Evolutionary conservation across 2,888 invertebrate species (phyloP).

Genomic region (Gandaritis pyraliata): DNA sequence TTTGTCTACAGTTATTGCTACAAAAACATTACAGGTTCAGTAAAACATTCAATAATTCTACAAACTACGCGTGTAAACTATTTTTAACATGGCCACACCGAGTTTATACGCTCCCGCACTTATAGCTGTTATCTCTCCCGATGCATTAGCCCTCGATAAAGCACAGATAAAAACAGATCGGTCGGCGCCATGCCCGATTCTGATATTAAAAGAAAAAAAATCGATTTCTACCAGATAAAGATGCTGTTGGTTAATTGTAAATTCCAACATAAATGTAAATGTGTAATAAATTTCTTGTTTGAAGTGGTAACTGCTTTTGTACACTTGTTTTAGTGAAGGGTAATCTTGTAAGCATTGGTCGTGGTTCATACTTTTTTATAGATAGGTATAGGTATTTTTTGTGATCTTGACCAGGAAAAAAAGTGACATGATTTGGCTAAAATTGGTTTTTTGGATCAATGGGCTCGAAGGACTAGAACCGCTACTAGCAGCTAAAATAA

Average conservation of each 20-base stretch:
- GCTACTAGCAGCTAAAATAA: too few relatives aligned
- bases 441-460: too few relatives aligned
- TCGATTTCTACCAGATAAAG: conserved; percentile 76
- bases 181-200: conserved; percentile 80
- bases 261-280: conserved; percentile 69
- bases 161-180: conserved; percentile 80
- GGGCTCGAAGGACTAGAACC: too few relatives aligned
- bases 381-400: too few relatives aligned
- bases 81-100: conserved; percentile 83
- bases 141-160: conserved; percentile 84
- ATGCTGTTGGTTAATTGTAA: conserved; percentile 79
- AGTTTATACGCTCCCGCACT: conserved; percentile 82
- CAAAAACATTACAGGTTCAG: conserved; percentile 20
- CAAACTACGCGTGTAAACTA: conserved; percentile 81
- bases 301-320: conserved; percentile 50
- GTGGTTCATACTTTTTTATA: background rate
- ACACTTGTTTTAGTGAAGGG: conserved; percentile 45
- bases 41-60: conserved; percentile 55
- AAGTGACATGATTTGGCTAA: too few relatives aligned
- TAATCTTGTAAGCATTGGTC: conserved; percentile 12
- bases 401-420: too few relatives aligned
- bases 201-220: conserved; percentile 79
- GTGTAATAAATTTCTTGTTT: conserved; percentile 60
- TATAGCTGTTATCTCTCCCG: conserved; percentile 77
- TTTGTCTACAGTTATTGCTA: conserved; percentile 9